Evolutionary conservation across 2,888 invertebrate genomes (phyloP).

Genomic region (Nemoura dubitans): DNA sequence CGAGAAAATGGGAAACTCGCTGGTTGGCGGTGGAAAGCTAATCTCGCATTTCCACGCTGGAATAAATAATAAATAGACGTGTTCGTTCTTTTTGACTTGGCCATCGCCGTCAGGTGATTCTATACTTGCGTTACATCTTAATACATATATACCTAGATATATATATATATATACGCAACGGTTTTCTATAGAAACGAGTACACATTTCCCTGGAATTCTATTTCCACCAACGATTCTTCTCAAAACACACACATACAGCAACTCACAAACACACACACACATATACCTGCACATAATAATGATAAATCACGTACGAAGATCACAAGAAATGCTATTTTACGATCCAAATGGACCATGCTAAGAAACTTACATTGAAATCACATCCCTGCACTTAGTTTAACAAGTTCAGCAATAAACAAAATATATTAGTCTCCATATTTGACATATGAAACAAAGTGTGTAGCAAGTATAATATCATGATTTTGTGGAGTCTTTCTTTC

Average conservation of each 20-base stretch:
- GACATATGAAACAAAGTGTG: background rate
- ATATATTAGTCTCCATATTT: background rate
- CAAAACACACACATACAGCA: background rate
- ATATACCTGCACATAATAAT: background rate
- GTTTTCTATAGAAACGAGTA: background rate
- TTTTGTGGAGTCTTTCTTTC: background rate
- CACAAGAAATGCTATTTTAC: slow-evolving; percentile 12
- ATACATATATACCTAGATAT: background rate
- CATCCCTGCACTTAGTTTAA: background rate
- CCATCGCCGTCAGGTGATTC: background rate
- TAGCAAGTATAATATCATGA: background rate
- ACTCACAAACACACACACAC: background rate
- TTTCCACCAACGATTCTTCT: background rate
- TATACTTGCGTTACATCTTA: background rate
- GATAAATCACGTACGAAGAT: background rate
- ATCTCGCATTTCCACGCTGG: background rate
- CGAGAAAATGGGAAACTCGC: background rate
- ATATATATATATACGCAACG: background rate
- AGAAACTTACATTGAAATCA: background rate
- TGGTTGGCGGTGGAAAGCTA: background rate
- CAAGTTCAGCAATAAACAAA: background rate
- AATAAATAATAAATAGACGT: background rate
- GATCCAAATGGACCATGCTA: slow-evolving; percentile 7
- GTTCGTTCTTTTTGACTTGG: background rate
- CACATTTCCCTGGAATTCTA: background rate